phyloP scores from a whole-genome alignment of 2,113 vertebrate species.

The Syngnathus floridae region DNA sequence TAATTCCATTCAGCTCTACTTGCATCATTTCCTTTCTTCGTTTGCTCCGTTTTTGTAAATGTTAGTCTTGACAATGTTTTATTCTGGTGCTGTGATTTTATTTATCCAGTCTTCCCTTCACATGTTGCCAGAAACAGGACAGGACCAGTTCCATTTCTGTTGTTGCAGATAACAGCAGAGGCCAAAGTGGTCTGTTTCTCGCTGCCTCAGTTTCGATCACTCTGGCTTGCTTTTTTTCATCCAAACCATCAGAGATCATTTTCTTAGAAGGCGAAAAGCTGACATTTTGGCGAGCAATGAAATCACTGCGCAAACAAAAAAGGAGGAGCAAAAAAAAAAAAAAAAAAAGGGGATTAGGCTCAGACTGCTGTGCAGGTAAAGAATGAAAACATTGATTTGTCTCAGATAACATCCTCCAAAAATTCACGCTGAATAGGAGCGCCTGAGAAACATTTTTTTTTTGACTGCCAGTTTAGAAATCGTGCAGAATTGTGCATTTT shows the following conservation, averaged over 20 bases:
- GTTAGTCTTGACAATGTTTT: constrained; percentile 1
- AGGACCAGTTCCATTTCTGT: constrained; percentile 42
- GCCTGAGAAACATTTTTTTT: neutral
- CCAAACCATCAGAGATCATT: constrained; percentile 15
- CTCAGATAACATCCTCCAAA: neutral
- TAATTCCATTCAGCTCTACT: constrained; percentile 8
- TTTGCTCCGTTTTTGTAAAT: neutral
- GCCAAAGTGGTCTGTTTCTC: constrained; percentile 26
- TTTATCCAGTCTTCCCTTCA: constrained; percentile 3
- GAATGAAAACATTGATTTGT: constrained; percentile 20
- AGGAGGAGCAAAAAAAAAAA: neutral
- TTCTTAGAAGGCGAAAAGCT: neutral
- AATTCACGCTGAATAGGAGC: constrained; percentile 1
- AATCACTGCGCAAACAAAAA: neutral
- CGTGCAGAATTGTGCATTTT: neutral
- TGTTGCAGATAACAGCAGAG: constrained; percentile 35
- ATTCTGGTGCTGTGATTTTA: neutral
- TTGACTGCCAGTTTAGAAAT: neutral
- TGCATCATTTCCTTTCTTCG: neutral
- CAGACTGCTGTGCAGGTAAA: constrained; percentile 15
- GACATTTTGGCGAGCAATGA: neutral
- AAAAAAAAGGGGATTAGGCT: constrained; percentile 5
- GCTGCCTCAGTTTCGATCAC: constrained; percentile 16
- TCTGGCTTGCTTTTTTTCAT: constrained; percentile 6
- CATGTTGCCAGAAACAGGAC: constrained; percentile 25